Evolutionary conservation across 1,140 invertebrate species (phyloP).

Genomic region (Rhyzopertha dominica): DNA sequence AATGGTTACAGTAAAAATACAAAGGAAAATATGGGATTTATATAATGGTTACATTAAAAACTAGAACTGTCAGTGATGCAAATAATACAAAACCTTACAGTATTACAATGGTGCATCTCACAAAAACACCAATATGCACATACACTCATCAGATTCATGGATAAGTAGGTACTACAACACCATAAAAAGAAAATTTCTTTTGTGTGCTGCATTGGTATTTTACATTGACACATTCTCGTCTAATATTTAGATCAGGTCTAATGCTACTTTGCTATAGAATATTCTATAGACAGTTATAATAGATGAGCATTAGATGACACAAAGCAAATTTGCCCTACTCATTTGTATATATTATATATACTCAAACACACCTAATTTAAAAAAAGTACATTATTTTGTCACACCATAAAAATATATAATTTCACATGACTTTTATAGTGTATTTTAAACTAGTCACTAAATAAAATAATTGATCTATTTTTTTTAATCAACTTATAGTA

Average conservation of each 20-base stretch:
- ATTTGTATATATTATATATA: conserved; percentile 10
- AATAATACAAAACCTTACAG: background rate
- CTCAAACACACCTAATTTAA: conserved; percentile 10
- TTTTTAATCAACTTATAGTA: conserved; percentile 10
- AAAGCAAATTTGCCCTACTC: conserved; percentile 11
- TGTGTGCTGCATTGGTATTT: background rate
- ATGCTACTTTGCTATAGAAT: conserved; percentile 12
- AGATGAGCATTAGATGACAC: conserved; percentile 10
- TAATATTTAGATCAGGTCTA: conserved; percentile 12
- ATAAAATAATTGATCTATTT: conserved; percentile 10
- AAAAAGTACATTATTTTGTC: background rate
- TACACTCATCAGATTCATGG: too few species aligned
- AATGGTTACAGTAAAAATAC: too few species aligned
- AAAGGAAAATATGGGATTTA: too few species aligned
- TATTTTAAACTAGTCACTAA: conserved; percentile 5
- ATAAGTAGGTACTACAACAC: too few species aligned
- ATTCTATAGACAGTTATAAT: too few species aligned
- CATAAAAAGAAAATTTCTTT: too few species aligned
- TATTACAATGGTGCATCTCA: background rate
- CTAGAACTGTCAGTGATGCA: background rate
- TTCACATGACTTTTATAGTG: background rate
- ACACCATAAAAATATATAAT: background rate
- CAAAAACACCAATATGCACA: background rate
- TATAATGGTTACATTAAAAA: background rate
- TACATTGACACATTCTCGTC: conserved; percentile 10